Base-by-base conservation (phyloP, 2,797 vertebrate species). In the Percopsis omiscomaycus region DNA sequence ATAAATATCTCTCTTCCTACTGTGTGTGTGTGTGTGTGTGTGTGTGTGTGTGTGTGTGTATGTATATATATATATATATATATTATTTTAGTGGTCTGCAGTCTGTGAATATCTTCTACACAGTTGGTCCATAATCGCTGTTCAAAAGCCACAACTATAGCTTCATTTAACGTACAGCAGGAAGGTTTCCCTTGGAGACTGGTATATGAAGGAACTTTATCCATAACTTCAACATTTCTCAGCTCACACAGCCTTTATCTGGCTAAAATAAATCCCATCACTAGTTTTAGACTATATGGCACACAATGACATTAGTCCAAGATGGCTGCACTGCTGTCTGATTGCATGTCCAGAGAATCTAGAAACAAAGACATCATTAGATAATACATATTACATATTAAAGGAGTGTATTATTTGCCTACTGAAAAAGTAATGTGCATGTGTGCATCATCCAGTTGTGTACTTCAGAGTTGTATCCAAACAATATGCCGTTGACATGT, bases 131-230 rank as follows among this genome's bases (percentile, higher is more conserved):
- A 5, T 56, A 55, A 71, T 69, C 45, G 59, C 49, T 56, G 55
- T 63, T 62, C 71, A 58, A 55, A 71, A 77, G 55, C 29, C 73
- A 10, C 13, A n/a, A 6, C 5, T 60, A 27, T 11, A 59, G 69
- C 56, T 50, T 59, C 49, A 74, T 72, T 87, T 69, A 75, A 68
- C 64, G 64, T 46, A 12, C 28, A 66, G 55, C 66, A 42, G 47
- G 51, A 28, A 27, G 28, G 48, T 64, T 54, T 12, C 46, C 52
- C 55, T 73, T 48, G 52, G 12, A 61, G 61, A 80, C 78, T 65
- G 27, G 46, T 57, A 80, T 79, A 78, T 71, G 12, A 80, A 84
- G 70, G 58, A 64, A 70, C 59, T 75, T 75, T 72, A 62, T 71
- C 64, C 69, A 70, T 64, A 66, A 74, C 79, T 64, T 32, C 48